Evolutionary conservation across 2,888 invertebrate genomes (phyloP).

Genomic region (Scaptomyza caliginosa): DNA sequence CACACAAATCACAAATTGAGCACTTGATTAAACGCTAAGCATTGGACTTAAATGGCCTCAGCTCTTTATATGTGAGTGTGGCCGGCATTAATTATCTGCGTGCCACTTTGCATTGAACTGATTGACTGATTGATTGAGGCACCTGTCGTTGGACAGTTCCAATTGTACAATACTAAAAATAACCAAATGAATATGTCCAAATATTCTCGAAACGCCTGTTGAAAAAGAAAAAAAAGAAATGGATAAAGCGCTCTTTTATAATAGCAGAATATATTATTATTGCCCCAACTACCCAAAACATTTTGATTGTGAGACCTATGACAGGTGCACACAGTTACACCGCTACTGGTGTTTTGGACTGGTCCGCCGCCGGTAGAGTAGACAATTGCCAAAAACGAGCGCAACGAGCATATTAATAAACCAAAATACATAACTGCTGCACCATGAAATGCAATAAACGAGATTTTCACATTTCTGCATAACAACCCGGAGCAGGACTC

Average conservation of each 20-base stretch:
- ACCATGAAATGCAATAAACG: conserved; percentile 64
- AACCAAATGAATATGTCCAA: neutral
- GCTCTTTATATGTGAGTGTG: conserved; percentile 27
- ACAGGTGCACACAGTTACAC: conserved; percentile 6
- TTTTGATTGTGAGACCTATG: conserved; percentile 28
- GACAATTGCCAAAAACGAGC: conserved; percentile 33
- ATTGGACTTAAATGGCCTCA: conserved; percentile 47
- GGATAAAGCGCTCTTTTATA: conserved; percentile 40
- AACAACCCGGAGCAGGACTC: conserved; percentile 13
- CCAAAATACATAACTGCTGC: conserved; percentile 48
- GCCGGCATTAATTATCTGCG: conserved; percentile 43
- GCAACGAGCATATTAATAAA: conserved; percentile 55
- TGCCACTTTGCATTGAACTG: conserved; percentile 33
- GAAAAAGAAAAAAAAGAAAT: conserved; percentile 15
- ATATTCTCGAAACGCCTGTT: neutral
- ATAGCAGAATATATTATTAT: conserved; percentile 34
- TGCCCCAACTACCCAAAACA: conserved; percentile 34
- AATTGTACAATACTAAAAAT: neutral
- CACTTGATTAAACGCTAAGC: conserved; percentile 50
- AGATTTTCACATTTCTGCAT: conserved; percentile 38
- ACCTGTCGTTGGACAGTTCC: neutral
- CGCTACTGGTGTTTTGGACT: neutral
- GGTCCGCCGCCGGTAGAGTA: conserved; percentile 32
- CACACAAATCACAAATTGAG: conserved; percentile 57
- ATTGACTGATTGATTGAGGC: conserved; percentile 22